These are phyloP conservation scores for Nowickia ferox DNA, from an alignment of 2,888 invertebrate genomes.

Conservation along the genomic window DNA sequence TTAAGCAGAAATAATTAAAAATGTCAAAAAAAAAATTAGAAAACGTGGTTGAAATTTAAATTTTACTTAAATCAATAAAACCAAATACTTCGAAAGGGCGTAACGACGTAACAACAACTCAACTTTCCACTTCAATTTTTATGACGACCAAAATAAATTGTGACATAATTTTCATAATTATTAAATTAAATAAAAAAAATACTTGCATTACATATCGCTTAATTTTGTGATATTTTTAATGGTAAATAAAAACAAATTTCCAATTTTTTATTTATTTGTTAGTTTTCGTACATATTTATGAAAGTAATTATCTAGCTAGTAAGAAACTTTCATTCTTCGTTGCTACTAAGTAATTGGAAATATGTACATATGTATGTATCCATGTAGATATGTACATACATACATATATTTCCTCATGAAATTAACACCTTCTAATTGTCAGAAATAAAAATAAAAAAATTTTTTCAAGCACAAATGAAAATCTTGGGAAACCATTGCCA, in stretches of 20 bases:
- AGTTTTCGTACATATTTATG: slow-evolving; percentile 14
- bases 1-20: background rate
- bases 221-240: slow-evolving; percentile 17
- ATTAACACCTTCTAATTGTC: slow-evolving; percentile 60
- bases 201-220: too few relatives aligned
- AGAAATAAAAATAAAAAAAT: background rate
- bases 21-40: slow-evolving; percentile 9
- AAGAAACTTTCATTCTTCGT: slow-evolving; percentile 69
- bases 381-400: background rate
- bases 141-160: slow-evolving; percentile 9
- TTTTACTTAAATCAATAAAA: background rate
- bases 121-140: slow-evolving; percentile 28
- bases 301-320: slow-evolving; percentile 26
- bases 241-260: slow-evolving; percentile 15
- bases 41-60: slow-evolving; percentile 35
- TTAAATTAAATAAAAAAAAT: slow-evolving; percentile 4
- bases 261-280: slow-evolving; percentile 7
- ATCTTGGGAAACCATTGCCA: slow-evolving; percentile 6
- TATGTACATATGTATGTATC: slow-evolving; percentile 10
- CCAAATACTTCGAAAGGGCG: slow-evolving; percentile 22
- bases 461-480: background rate
- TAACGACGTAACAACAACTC: background rate
- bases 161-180: slow-evolving; percentile 7
- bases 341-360: slow-evolving; percentile 22
- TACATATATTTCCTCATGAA: slow-evolving; percentile 1